Evolutionary conservation across 1,140 invertebrate species (phyloP).

Genomic region (Homalodisca vitripennis): DNA sequence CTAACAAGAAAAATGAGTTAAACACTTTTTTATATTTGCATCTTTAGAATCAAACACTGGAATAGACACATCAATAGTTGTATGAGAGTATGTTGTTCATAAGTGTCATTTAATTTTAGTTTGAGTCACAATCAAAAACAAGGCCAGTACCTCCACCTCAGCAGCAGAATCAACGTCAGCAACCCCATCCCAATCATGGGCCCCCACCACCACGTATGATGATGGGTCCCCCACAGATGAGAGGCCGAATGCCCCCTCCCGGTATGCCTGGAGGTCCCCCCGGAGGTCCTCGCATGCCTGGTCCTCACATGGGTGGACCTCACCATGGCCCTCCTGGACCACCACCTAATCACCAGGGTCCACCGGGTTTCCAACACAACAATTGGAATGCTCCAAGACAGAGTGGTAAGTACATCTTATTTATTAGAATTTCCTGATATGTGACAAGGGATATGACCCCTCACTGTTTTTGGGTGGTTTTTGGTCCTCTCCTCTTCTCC

Average conservation of each 20-base stretch:
- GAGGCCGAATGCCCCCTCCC: constrained; percentile 50
- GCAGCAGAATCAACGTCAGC: constrained; percentile 33
- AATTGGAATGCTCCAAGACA: constrained; percentile 52
- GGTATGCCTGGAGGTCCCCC: constrained; percentile 58
- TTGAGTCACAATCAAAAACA: constrained; percentile 90
- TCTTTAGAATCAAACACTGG: too few species aligned
- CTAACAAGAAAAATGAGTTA: too few species aligned
- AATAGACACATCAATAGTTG: too few species aligned
- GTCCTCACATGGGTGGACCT: constrained; percentile 43
- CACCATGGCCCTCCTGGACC: constrained; percentile 39
- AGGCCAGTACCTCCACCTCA: constrained; percentile 63
- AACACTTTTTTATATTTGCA: too few species aligned
- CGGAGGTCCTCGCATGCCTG: constrained; percentile 45
- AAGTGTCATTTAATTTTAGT: too few species aligned
- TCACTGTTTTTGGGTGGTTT: neutral
- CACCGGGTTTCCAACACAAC: constrained; percentile 54
- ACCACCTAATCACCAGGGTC: constrained; percentile 49
- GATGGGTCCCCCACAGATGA: constrained; percentile 50
- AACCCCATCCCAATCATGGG: constrained; percentile 29
- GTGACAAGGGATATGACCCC: constrained; percentile 9
- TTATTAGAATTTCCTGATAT: constrained; percentile 22
- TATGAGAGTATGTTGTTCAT: too few species aligned
- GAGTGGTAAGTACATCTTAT: constrained; percentile 35
- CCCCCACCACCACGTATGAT: constrained; percentile 37
- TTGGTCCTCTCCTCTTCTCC: constrained; percentile 25